These are phyloP conservation scores for Artemia sinica DNA, from an alignment of 2,888 invertebrate genomes.

Conservation along the genomic window DNA sequence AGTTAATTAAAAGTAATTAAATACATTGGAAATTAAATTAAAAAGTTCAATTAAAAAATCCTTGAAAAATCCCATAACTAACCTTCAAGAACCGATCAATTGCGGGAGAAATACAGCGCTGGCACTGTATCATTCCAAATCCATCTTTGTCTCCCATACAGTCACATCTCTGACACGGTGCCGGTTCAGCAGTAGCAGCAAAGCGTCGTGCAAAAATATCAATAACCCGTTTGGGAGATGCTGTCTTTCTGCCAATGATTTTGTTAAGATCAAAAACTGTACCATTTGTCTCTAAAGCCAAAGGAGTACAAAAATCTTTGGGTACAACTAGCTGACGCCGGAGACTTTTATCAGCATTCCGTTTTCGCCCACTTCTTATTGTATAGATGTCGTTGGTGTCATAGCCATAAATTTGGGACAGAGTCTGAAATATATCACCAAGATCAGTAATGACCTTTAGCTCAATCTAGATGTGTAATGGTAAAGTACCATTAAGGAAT, in stretches of 20 bases:
- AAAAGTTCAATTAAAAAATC: neutral
- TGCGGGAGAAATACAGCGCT: conserved; percentile 29
- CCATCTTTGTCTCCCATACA: conserved; percentile 33
- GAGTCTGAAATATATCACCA: neutral
- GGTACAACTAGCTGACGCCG: conserved; percentile 30
- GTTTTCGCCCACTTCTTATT: conserved; percentile 26
- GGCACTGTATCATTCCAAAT: conserved; percentile 31
- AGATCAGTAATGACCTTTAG: too few species aligned
- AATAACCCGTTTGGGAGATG: conserved; percentile 30
- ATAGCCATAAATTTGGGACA: conserved; percentile 28
- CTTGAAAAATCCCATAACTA: neutral
- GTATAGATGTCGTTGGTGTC: conserved; percentile 32
- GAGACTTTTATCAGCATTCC: conserved; percentile 29
- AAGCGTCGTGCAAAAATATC: conserved; percentile 31
- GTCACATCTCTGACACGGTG: conserved; percentile 34
- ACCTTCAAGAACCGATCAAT: conserved; percentile 29
- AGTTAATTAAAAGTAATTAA: too few species aligned
- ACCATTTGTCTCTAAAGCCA: conserved; percentile 33
- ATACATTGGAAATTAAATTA: too few species aligned
- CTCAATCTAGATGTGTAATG: too few species aligned
- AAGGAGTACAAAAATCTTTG: conserved; percentile 32
- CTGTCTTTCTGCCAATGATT: conserved; percentile 28
- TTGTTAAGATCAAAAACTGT: conserved; percentile 30
- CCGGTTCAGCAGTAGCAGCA: conserved; percentile 29
- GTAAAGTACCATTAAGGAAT: too few species aligned